Evolutionary conservation across 2,113 vertebrate genomes (phyloP).

Genomic region (Casuarius casuarius): DNA sequence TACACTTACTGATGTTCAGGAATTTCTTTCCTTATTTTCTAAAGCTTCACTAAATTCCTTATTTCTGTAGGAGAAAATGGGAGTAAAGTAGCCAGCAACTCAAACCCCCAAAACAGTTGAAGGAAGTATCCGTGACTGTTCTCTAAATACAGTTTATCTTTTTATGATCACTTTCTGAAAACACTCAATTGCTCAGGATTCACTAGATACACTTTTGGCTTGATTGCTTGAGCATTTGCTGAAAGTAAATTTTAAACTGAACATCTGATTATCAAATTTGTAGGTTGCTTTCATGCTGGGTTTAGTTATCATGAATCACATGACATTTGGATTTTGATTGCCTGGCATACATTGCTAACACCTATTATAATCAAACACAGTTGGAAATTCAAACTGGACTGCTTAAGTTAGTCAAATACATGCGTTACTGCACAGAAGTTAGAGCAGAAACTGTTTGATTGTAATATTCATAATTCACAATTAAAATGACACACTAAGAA

Average conservation of each 20-base stretch:
- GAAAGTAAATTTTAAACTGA: conserved; percentile 45
- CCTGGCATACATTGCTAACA: conserved; percentile 34
- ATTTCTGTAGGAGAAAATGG: neutral
- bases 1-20: neutral
- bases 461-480: conserved; percentile 57
- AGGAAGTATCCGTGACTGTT: neutral
- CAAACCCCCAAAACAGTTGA: neutral
- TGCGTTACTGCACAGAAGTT: neutral
- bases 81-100: neutral
- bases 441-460: conserved; percentile 31
- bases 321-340: conserved; percentile 57
- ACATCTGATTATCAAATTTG: conserved; percentile 59
- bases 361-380: conserved; percentile 55
- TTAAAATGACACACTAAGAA: conserved; percentile 27
- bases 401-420: conserved; percentile 39
- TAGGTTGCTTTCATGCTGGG: conserved; percentile 40
- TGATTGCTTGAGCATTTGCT: conserved; percentile 43
- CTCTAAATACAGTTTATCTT: neutral
- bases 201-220: neutral
- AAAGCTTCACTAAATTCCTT: neutral
- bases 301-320: conserved; percentile 17
- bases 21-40: neutral
- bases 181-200: neutral
- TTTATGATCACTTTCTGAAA: neutral
- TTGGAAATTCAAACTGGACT: conserved; percentile 41